A percentile compares a stretch with the other conserved stretches of the same genome.
Conservation (phyloP, 1,140 invertebrate species). For the Aradophagus sp. region DNA sequence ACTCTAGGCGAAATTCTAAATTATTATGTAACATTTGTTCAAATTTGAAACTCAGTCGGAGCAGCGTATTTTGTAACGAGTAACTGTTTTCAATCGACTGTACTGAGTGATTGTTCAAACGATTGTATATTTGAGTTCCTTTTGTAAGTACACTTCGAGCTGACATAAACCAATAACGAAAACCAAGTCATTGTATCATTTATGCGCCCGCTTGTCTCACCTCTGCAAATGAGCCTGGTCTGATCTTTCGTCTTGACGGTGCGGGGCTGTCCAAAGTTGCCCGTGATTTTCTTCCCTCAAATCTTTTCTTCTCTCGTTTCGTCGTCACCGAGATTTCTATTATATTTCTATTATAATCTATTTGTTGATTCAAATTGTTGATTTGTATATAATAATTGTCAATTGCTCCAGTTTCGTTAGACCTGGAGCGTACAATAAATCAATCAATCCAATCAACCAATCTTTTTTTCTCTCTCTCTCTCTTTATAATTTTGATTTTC, state of each 20-base stretch:
- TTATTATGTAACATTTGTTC: no score
- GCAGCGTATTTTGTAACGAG: no score
- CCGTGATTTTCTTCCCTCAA: slow-evolving; percentile 12
- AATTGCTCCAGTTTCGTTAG: no score
- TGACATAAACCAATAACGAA: slow-evolving; percentile 27
- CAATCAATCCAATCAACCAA: no score
- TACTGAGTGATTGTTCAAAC: no score
- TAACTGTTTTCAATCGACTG: no score
- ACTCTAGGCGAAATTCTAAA: no score
- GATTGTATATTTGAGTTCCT: slow-evolving; percentile 20
- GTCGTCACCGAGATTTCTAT: no score
- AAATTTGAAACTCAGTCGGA: no score
- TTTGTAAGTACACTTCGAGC: slow-evolving; percentile 32
- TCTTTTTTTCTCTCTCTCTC: slow-evolving; percentile 5
- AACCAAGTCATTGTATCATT: slow-evolving; percentile 32
- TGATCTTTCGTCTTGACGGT: slow-evolving; percentile 24
- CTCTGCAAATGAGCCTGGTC: background rate
- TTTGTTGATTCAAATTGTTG: background rate
- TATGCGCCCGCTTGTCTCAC: slow-evolving; percentile 12
- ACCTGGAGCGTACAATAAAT: no score
- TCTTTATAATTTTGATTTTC: background rate
- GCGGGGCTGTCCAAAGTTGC: slow-evolving; percentile 15
- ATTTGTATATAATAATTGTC: background rate
- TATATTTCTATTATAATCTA: no score
- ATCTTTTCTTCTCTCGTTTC: slow-evolving; percentile 6